Percentiles rank a stretch among this genome's conserved stretches.
phyloP scores from a whole-genome alignment of 2,888 invertebrate genomes.

The Bombyx huttoni region DNA sequence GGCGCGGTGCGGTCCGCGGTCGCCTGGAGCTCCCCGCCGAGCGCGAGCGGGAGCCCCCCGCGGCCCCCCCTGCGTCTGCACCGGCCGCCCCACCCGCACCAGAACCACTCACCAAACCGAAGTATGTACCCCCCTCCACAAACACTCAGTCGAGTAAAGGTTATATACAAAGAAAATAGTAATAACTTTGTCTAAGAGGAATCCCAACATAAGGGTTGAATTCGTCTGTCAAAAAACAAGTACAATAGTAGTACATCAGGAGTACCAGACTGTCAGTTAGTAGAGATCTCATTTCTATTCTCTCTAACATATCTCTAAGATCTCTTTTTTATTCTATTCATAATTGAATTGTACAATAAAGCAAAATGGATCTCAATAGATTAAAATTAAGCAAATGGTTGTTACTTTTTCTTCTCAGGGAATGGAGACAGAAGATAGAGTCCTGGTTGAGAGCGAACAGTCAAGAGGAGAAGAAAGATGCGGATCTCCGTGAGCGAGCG shows the following conservation, averaged over 20 bases:
- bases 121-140: background rate
- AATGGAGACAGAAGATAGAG: conserved; percentile 92
- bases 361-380: background rate
- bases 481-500: conserved; percentile 77
- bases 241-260: too few relatives aligned
- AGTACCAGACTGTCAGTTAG: too few relatives aligned
- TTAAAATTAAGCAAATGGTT: background rate
- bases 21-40: conserved; percentile 88
- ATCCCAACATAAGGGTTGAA: too few relatives aligned
- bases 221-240: too few relatives aligned
- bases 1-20: conserved; percentile 80
- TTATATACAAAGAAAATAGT: background rate
- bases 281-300: too few relatives aligned
- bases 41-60: conserved; percentile 73
- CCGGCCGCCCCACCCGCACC: conserved; percentile 16
- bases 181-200: too few relatives aligned
- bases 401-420: conserved; percentile 51
- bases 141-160: too few relatives aligned
- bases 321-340: too few relatives aligned
- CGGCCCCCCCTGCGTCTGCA: conserved; percentile 48
- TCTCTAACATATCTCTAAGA: too few relatives aligned
- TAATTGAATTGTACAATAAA: background rate
- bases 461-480: conserved; percentile 81
- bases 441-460: conserved; percentile 92
- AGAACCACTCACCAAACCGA: conserved; percentile 9